Conservation (phyloP, 2,113 vertebrate species). For the Felis chaus region DNA sequence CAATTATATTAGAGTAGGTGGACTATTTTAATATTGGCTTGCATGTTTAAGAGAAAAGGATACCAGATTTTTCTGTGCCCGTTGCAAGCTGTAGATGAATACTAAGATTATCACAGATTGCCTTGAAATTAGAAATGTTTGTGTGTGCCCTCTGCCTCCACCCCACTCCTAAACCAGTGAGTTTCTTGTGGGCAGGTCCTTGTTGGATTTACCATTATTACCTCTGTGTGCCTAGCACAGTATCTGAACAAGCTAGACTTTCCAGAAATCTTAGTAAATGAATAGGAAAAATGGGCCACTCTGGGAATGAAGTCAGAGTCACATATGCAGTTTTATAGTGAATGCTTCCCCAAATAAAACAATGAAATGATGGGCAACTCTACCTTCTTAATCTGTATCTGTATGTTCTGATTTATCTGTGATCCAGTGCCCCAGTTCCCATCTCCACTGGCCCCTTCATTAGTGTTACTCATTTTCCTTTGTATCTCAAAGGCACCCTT, state of each 20-base stretch:
- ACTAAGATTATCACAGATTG: neutral
- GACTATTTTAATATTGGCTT: slow-evolving; percentile 31
- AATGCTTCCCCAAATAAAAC: neutral
- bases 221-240: neutral
- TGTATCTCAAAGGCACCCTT: neutral
- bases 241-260: neutral
- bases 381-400: neutral
- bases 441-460: neutral
- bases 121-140: neutral
- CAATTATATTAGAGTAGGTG: slow-evolving; percentile 2
- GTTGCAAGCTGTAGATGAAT: neutral
- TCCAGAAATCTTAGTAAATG: neutral
- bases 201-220: neutral
- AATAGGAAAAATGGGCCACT: neutral
- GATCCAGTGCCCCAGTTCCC: accelerated
- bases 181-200: neutral
- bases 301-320: neutral
- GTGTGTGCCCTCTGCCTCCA: neutral
- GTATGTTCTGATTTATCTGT: neutral
- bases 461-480: neutral
- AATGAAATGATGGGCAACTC: neutral
- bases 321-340: neutral
- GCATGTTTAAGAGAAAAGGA: neutral
- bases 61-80: neutral
- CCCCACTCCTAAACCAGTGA: neutral